phyloP scores from a whole-genome alignment of 2,797 vertebrate genomes.

The Smutsia gigantea region DNA sequence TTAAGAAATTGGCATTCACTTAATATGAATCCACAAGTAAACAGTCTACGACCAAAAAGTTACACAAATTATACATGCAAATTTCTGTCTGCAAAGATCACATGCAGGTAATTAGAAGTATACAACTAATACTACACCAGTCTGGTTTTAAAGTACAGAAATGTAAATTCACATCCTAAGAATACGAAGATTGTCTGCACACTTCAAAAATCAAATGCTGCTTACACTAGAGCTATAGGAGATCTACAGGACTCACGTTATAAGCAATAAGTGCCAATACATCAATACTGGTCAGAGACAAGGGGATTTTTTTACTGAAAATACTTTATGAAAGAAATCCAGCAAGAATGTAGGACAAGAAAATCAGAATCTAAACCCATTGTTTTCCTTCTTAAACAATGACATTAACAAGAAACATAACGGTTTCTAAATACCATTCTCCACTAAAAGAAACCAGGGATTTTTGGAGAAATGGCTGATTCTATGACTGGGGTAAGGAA shows the following conservation, averaged over 20 bases:
- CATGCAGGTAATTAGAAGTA: slow-evolving; percentile 80
- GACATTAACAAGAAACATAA: slow-evolving; percentile 80
- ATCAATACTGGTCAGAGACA: slow-evolving; percentile 84
- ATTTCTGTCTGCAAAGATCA: slow-evolving; percentile 78
- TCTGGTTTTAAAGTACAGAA: slow-evolving; percentile 77
- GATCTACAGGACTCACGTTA: slow-evolving; percentile 78
- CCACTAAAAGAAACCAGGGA: slow-evolving; percentile 76
- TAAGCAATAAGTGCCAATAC: slow-evolving; percentile 81
- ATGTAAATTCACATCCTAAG: slow-evolving; percentile 78
- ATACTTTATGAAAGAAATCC: slow-evolving; percentile 72
- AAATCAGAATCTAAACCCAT: slow-evolving; percentile 76
- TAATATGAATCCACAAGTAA: slow-evolving; percentile 82
- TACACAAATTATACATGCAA: slow-evolving; percentile 84
- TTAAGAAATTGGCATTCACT: slow-evolving; percentile 81
- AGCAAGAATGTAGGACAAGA: slow-evolving; percentile 74
- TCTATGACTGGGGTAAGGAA: not conserved
- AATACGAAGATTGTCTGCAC: slow-evolving; percentile 80
- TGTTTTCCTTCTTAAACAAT: slow-evolving; percentile 77
- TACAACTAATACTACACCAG: slow-evolving; percentile 78
- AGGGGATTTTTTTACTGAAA: slow-evolving; percentile 77
- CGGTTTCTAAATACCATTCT: slow-evolving; percentile 74
- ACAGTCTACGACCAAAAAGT: slow-evolving; percentile 82
- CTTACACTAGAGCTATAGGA: slow-evolving; percentile 75
- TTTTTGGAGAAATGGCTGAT: slow-evolving; percentile 32
- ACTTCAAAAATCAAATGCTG: slow-evolving; percentile 78